These are phyloP conservation scores for Halichondria panicea DNA, from an alignment of 37 sponge, comb jelly and placozoan species.

Conservation along the genomic window DNA sequence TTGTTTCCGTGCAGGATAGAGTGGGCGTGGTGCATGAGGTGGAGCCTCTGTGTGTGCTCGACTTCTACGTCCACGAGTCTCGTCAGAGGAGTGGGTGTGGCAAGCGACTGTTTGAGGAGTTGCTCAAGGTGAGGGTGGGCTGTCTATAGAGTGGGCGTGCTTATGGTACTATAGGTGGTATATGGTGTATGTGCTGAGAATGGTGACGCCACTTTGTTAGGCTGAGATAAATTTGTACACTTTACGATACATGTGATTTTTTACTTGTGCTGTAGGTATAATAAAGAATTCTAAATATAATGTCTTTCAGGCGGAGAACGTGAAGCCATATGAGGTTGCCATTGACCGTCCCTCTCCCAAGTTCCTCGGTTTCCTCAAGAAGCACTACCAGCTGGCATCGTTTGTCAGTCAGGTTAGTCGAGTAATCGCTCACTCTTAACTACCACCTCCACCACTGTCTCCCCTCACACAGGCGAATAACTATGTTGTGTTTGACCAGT, in stretches of 20 bases:
- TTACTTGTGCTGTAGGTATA: not conserved
- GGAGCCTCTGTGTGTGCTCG: conserved; percentile 87
- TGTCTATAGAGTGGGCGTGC: no score
- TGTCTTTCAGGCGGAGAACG: conserved; percentile 64
- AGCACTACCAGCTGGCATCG: conserved; percentile 74
- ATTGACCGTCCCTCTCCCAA: conserved; percentile 95
- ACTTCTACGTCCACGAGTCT: conserved; percentile 96
- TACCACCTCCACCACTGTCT: not conserved
- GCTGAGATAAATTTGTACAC: not conserved
- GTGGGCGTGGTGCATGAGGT: conserved; percentile 64
- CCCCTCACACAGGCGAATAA: conserved; percentile 75
- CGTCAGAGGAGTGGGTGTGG: conserved; percentile 88
- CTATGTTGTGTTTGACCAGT: conserved; percentile 88
- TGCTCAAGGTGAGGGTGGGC: conserved; percentile 65
- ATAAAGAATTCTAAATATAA: no score
- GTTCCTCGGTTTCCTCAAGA: conserved; percentile 80
- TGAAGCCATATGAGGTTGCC: conserved; percentile 69
- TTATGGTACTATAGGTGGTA: not conserved
- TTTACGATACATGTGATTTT: not conserved
- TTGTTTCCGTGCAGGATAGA: conserved; percentile 51
- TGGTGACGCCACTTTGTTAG: not conserved
- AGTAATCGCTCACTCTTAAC: not conserved
- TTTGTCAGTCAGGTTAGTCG: conserved; percentile 69
- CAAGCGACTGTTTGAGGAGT: conserved; percentile 79
- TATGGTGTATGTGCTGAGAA: conserved; percentile 16